Evolutionary conservation across 2,113 vertebrate species (phyloP).

Genomic region (Hemibates koningsi): DNA sequence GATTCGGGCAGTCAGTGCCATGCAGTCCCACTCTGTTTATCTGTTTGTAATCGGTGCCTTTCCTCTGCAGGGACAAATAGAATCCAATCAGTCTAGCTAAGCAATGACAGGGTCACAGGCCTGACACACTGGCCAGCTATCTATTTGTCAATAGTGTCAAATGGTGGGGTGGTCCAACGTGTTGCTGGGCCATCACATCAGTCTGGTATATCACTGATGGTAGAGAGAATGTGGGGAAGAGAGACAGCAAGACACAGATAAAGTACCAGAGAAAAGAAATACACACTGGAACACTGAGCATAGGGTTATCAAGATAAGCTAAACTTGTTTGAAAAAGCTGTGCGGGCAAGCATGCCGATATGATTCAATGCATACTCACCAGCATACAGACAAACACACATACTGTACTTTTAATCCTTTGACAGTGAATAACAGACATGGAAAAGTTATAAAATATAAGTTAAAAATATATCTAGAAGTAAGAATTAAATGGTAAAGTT

Average conservation of each 20-base stretch:
- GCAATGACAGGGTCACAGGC: constrained; percentile 58
- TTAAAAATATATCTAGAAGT: background rate
- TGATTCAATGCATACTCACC: background rate
- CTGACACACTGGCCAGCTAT: constrained; percentile 36
- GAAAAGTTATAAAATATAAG: background rate
- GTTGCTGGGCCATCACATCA: constrained; percentile 34
- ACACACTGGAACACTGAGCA: background rate
- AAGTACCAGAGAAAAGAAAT: background rate
- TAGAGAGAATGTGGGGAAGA: background rate
- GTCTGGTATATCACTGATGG: constrained; percentile 11
- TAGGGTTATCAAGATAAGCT: background rate
- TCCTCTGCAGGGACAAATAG: constrained; percentile 54
- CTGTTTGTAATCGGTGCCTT: constrained; percentile 62
- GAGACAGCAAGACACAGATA: background rate
- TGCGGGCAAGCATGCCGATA: background rate
- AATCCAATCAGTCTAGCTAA: constrained; percentile 59
- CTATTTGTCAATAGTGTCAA: constrained; percentile 60
- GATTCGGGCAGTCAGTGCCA: constrained; percentile 39
- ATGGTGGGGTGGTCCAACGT: constrained; percentile 35
- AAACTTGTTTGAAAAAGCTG: background rate
- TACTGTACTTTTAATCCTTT: background rate
- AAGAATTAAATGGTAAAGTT: background rate
- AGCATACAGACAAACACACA: background rate
- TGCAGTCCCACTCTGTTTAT: constrained; percentile 59
- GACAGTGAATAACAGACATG: background rate